Evolutionary conservation across 2,113 vertebrate species (phyloP).

Genomic region (Artemisiospiza belli): DNA sequence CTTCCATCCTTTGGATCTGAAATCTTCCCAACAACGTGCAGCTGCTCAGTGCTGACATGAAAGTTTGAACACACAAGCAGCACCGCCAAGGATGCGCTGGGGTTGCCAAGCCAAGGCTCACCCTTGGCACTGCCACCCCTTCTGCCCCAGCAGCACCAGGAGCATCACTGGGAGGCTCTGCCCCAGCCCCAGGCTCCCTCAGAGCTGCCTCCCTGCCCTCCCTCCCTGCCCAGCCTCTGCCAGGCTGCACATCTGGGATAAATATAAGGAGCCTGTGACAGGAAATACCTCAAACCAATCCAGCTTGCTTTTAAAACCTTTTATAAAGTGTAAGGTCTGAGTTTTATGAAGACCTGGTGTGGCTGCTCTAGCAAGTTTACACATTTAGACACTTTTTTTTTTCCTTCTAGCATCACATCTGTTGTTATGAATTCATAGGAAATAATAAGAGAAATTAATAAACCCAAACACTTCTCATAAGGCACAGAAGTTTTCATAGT

Average conservation of each 20-base stretch:
- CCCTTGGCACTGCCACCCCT: background rate
- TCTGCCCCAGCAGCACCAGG: accelerated
- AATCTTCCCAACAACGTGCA: accelerated
- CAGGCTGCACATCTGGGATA: conserved; percentile 53
- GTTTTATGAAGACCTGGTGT: background rate
- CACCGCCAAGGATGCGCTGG: background rate
- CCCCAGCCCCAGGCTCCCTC: background rate
- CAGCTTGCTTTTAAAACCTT: conserved; percentile 27
- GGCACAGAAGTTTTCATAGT: background rate
- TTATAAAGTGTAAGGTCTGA: background rate
- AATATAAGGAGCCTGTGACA: conserved; percentile 43
- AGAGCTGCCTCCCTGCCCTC: background rate
- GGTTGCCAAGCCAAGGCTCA: background rate
- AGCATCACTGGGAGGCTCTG: accelerated
- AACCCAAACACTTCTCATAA: background rate
- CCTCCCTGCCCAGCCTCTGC: background rate
- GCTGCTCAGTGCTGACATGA: background rate
- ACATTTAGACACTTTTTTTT: background rate
- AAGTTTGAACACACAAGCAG: background rate
- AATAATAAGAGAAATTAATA: background rate
- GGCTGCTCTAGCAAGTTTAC: background rate
- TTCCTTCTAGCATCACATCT: background rate
- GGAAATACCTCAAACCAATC: conserved; percentile 52
- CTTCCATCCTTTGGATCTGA: background rate
- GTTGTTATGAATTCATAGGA: background rate